Base-by-base conservation (phyloP, 2,888 invertebrate genomes). In the Phalera bucephala region DNA sequence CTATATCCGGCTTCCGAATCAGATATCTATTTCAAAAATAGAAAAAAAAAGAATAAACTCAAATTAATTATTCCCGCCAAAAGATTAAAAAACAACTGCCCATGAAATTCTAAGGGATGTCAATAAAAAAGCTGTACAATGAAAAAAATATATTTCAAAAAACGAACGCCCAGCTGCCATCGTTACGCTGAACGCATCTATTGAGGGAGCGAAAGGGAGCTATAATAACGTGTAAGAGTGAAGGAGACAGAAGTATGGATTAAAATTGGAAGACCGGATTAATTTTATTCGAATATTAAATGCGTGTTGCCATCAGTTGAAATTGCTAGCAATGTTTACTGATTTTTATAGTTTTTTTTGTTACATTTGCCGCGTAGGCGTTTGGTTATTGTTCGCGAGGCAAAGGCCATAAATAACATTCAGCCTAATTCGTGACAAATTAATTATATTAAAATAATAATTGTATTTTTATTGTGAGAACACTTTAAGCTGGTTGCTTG, bases 81-180 rank as follows among this genome's bases (percentile, higher is more conserved):
- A 69, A 78, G 80, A 79, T 81, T 81, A 81, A 82, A 82, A 85
- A 85, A 72, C 73, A 72, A 81, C 80, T 80, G 79, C 73, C 81
- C 80, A 72, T 74, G 78, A 65, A 77, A 73, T 72, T 78, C 64
- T 77, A 76, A 78, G 80, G 81, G 83, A 76, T 71, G 76, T 70
- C 77, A 75, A 74, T 79, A 79, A 80, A 80, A 79, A 74, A 64
- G 61, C 62, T 72, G 72, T 48, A 75, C 70, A 77, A 72, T 59
- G 60, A 67, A 72, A 75, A 73, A 76, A 70, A 64, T 64, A 64
- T 4, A 25, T 60, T 69, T 71, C 54, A 61, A 80, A 82, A 82
- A 82, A 80, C 65, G 73, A 78, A 78, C 70, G 71, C 70, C 76
- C 87, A 88, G 87, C 87, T 88, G 87, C 87, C 76, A 72, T 68